These are phyloP conservation scores for Raja brachyura DNA, from an alignment of 2,113 vertebrate species.

Conservation along the genomic window DNA sequence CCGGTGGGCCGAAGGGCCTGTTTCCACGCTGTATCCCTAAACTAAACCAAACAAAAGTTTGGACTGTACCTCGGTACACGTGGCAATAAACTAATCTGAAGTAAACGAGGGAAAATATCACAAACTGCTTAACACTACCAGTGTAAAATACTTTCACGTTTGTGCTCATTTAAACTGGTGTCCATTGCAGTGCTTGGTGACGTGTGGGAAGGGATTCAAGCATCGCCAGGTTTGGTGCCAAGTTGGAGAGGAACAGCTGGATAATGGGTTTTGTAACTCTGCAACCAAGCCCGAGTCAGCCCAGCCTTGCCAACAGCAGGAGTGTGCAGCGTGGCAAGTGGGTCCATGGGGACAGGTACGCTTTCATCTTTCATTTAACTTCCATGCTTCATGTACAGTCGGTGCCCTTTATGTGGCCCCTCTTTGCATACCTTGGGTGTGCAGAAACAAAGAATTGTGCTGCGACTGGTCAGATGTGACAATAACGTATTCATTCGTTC, in stretches of 20 bases:
- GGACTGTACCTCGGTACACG: no score
- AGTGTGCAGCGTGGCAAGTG: slow-evolving; percentile 94
- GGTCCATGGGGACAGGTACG: slow-evolving; percentile 93
- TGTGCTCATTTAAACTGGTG: neutral
- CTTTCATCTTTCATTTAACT: slow-evolving; percentile 40
- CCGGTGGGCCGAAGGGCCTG: no score
- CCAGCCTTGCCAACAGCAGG: slow-evolving; percentile 83
- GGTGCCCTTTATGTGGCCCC: no score
- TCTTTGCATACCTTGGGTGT: no score
- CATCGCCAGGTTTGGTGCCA: slow-evolving; percentile 94
- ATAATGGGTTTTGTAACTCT: slow-evolving; percentile 72
- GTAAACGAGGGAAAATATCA: neutral
- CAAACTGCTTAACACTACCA: neutral
- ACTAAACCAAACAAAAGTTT: no score
- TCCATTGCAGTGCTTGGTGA: slow-evolving; percentile 79
- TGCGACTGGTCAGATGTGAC: no score
- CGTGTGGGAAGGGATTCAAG: slow-evolving; percentile 89
- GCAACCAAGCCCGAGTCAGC: slow-evolving; percentile 74
- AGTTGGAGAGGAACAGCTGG: slow-evolving; percentile 80
- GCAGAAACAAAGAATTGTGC: no score
- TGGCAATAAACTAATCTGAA: neutral
- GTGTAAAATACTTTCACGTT: neutral
- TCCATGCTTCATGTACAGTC: neutral
- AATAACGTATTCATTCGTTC: no score
- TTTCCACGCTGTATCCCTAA: no score